Conservation (phyloP, 2,797 vertebrate species). For the Coracias cyanogaster region DNA sequence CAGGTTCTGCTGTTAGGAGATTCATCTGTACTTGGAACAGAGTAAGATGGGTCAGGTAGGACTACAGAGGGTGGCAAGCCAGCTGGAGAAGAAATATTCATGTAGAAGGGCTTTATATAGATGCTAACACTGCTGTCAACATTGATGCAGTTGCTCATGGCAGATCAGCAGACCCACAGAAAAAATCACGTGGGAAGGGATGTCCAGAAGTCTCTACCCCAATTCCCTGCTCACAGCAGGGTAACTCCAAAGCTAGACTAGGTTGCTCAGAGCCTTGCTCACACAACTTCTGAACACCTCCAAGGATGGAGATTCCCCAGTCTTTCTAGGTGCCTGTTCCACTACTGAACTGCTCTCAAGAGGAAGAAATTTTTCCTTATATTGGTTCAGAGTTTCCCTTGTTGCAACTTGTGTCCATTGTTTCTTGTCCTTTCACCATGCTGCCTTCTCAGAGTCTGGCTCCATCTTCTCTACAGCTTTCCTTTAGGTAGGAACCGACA, state of each 20-base stretch:
- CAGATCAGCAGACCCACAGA: not conserved
- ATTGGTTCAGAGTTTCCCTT: not conserved
- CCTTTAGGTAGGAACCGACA: not conserved
- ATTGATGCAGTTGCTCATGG: not conserved
- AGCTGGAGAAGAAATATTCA: not conserved
- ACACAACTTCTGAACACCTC: not conserved
- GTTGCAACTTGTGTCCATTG: not conserved
- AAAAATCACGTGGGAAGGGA: not conserved
- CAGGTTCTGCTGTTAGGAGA: not conserved
- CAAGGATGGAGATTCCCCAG: not conserved
- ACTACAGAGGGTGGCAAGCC: not conserved
- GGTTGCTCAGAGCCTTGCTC: not conserved
- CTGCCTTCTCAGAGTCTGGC: not conserved
- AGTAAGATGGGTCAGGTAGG: not conserved
- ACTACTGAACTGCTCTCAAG: not conserved
- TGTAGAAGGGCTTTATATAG: not conserved
- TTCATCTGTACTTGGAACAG: not conserved
- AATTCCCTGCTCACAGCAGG: not conserved
- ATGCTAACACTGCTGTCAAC: not conserved
- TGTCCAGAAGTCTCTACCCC: not conserved
- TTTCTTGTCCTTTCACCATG: not conserved
- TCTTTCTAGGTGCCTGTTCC: not conserved
- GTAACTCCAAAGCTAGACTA: not conserved
- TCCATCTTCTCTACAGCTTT: not conserved
- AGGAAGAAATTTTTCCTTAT: not conserved